These are phyloP conservation scores for Drosophila pullipes DNA, from an alignment of 2,888 invertebrate species.

Conservation along the genomic window DNA sequence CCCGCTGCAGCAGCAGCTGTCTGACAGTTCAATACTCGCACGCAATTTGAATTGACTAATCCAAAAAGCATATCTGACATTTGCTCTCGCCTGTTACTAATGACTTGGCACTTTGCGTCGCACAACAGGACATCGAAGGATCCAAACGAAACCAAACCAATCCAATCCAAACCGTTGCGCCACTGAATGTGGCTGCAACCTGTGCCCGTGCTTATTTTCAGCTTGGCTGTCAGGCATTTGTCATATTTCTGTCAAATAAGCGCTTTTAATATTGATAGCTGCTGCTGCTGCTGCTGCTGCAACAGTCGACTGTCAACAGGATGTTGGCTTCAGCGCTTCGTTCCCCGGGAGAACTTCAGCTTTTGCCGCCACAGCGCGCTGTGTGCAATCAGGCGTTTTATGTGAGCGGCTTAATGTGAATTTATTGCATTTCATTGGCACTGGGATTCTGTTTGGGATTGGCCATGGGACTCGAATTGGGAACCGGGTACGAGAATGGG, in stretches of 20 bases:
- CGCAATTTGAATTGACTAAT: constrained; percentile 78
- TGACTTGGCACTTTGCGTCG: constrained; percentile 74
- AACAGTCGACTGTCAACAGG: constrained; percentile 71
- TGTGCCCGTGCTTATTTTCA: constrained; percentile 60
- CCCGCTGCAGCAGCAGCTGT: constrained; percentile 53
- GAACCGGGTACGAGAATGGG: constrained; percentile 11
- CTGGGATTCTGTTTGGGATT: constrained; percentile 3
- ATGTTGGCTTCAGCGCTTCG: constrained; percentile 76
- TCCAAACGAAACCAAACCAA: constrained; percentile 10
- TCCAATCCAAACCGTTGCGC: constrained; percentile 16
- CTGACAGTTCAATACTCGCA: constrained; percentile 61
- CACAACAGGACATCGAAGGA: constrained; percentile 23
- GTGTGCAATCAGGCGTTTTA: constrained; percentile 80
- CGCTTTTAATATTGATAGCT: constrained; percentile 80
- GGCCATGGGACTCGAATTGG: background rate
- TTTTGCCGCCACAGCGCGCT: constrained; percentile 44
- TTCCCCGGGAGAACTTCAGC: constrained; percentile 41
- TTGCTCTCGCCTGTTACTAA: constrained; percentile 78
- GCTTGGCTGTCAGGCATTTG: constrained; percentile 80
- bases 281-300: constrained; percentile 34
- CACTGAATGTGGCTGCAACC: constrained; percentile 45
- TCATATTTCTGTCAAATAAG: constrained; percentile 82
- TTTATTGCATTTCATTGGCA: constrained; percentile 71
- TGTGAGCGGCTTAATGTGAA: constrained; percentile 79
- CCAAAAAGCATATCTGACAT: constrained; percentile 79